phyloP scores from a whole-genome alignment of 2,888 invertebrate genomes.

The Machimus atricapillus region DNA sequence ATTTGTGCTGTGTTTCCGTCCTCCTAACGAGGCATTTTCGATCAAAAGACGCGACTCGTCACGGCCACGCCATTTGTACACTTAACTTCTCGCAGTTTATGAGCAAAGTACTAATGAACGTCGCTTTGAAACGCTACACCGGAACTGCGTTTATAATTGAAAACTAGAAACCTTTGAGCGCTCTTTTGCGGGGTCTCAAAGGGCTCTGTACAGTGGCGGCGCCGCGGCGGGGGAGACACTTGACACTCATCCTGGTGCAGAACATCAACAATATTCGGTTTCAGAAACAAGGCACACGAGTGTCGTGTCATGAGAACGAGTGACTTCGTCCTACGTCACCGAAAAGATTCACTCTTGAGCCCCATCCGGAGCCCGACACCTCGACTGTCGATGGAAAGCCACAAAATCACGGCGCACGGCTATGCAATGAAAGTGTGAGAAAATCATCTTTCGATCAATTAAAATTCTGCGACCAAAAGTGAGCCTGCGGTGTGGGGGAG shows the following conservation, averaged over 20 bases:
- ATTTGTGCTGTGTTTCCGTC: background rate
- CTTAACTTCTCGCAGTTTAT: slow-evolving; percentile 12
- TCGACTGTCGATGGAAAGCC: background rate
- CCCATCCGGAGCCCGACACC: background rate
- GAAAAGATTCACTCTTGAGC: background rate
- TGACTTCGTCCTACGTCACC: background rate
- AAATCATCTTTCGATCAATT: slow-evolving; percentile 24
- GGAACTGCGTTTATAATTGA: slow-evolving; percentile 28
- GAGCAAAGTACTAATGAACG: slow-evolving; percentile 15
- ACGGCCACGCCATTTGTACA: background rate
- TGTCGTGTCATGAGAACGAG: background rate
- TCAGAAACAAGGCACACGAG: background rate
- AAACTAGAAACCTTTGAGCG: slow-evolving; percentile 8
- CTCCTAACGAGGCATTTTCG: background rate
- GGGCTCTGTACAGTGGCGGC: background rate
- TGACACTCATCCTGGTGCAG: background rate
- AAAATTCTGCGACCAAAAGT: background rate
- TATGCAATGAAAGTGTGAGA: slow-evolving; percentile 24
- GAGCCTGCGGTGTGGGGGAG: background rate
- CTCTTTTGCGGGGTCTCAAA: background rate
- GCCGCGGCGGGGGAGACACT: background rate
- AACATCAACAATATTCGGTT: slow-evolving; percentile 18
- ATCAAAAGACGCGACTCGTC: background rate
- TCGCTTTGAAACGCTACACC: slow-evolving; percentile 32
- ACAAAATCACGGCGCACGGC: background rate